Conservation (phyloP, 2,888 invertebrate species). For the Ennomos quercinarius region DNA sequence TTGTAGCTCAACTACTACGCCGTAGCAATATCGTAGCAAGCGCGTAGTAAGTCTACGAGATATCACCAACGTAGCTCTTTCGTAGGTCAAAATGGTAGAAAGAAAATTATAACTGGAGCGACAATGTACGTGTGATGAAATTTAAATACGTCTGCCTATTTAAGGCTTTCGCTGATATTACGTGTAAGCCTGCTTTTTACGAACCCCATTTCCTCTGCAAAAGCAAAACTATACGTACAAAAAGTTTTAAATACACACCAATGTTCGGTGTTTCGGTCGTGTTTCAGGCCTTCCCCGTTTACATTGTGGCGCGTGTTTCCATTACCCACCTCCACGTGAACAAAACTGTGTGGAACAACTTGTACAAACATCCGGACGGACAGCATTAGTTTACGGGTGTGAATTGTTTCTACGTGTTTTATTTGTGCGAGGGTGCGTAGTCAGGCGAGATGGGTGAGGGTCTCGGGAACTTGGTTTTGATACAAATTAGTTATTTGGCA, state of each 20-base stretch:
- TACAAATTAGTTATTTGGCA: too few species aligned
- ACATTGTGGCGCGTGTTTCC: constrained; percentile 1
- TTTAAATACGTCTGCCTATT: too few species aligned
- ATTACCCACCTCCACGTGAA: constrained; percentile 5
- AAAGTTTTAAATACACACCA: neutral
- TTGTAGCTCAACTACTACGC: too few species aligned
- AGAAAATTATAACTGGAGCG: too few species aligned
- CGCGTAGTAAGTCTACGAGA: too few species aligned
- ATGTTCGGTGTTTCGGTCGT: neutral
- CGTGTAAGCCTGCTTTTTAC: too few species aligned
- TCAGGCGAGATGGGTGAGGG: neutral
- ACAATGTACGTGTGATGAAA: too few species aligned
- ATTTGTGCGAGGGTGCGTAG: constrained; percentile 2
- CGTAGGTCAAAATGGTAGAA: too few species aligned
- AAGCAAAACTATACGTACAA: neutral
- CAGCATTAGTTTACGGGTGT: constrained; percentile 21
- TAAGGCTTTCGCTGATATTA: too few species aligned
- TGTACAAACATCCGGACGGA: constrained; percentile 16
- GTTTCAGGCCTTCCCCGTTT: neutral
- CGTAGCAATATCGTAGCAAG: too few species aligned
- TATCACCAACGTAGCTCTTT: too few species aligned
- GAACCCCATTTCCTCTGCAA: neutral
- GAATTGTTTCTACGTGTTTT: constrained; percentile 22
- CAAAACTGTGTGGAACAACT: constrained; percentile 17
- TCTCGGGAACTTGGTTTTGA: too few species aligned